Evolutionary conservation across 2,113 vertebrate species (phyloP).

Genomic region (Oryzias woworae): DNA sequence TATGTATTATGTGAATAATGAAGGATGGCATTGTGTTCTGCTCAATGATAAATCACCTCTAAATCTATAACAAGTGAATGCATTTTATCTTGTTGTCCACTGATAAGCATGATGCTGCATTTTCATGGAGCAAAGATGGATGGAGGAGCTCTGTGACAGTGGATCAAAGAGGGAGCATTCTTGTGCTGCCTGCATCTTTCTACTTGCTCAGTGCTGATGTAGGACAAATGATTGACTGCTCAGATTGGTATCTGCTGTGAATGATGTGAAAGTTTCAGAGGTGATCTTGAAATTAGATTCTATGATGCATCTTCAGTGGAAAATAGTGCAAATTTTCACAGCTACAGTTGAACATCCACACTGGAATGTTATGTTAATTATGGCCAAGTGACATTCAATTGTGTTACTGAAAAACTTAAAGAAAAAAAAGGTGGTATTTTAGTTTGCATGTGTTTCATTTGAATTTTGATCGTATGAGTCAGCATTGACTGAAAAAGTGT

Average conservation of each 20-base stretch:
- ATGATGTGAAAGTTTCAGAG: neutral
- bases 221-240: conserved; percentile 8
- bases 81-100: conserved; percentile 39
- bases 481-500: conserved; percentile 40
- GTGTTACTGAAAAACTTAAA: neutral
- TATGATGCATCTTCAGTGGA: neutral
- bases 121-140: conserved; percentile 22
- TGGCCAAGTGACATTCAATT: neutral
- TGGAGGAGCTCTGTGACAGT: conserved; percentile 14
- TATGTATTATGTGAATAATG: conserved; percentile 47
- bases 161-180: conserved; percentile 26
- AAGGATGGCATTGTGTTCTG: conserved; percentile 39
- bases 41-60: conserved; percentile 44
- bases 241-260: conserved; percentile 15
- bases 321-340: neutral
- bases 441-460: conserved; percentile 3
- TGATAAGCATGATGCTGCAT: conserved; percentile 27
- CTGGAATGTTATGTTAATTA: neutral
- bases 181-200: conserved; percentile 9
- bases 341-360: neutral
- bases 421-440: neutral
- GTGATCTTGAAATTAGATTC: neutral
- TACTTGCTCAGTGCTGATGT: conserved; percentile 9
- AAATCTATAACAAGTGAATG: conserved; percentile 34
- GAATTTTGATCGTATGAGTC: conserved; percentile 13